phyloP scores from a whole-genome alignment of 2,113 vertebrate species.

The Callaeas wilsoni region DNA sequence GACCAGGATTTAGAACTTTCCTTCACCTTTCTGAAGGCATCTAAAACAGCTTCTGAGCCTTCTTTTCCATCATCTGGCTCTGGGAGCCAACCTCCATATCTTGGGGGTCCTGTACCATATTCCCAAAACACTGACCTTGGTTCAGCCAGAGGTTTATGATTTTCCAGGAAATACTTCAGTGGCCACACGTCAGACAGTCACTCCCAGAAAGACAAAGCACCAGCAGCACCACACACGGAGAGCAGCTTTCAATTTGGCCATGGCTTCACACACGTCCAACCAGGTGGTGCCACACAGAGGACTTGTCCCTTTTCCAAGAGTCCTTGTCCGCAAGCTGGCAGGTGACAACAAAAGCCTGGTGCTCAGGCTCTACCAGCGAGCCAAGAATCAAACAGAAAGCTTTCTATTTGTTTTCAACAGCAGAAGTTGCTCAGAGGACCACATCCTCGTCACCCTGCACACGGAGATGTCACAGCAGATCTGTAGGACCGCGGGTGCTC shows the following conservation, averaged over 20 bases:
- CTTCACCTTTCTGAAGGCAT: background rate
- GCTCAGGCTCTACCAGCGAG: background rate
- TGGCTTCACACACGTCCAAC: fast-evolving
- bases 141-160: background rate
- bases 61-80: background rate
- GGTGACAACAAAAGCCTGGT: background rate
- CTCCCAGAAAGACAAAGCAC: background rate
- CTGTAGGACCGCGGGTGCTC: background rate
- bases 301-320: background rate
- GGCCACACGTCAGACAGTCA: background rate
- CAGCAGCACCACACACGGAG: background rate
- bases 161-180: background rate
- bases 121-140: background rate
- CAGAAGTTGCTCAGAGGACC: background rate
- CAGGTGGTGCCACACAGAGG: background rate
- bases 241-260: background rate
- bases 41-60: background rate
- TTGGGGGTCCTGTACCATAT: background rate
- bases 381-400: background rate
- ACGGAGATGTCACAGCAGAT: background rate
- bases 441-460: background rate
- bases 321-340: background rate
- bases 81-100: background rate
- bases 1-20: background rate
- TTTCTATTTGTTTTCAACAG: background rate